Base-by-base conservation (phyloP, 2,797 vertebrate genomes). In the Dromococcyx pavoninus region DNA sequence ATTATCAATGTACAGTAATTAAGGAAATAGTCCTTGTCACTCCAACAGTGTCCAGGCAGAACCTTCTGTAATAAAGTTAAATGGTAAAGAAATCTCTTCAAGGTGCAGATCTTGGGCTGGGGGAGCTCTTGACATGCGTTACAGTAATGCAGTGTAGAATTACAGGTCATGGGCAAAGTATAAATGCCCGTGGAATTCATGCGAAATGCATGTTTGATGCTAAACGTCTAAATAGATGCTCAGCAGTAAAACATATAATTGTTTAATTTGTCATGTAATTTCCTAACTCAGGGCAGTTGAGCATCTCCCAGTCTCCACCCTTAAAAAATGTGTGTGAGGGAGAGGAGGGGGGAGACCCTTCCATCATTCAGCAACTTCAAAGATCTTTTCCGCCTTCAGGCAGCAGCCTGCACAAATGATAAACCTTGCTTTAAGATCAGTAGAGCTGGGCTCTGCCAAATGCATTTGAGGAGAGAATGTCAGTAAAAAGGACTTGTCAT, bases 11-110 rank as follows among this genome's bases (percentile, higher is more conserved):
- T 96, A 95, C 85, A 97, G 97, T 97, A 97, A 98, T 98, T 97
- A 97, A 98, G 96, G 96, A 98, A 98, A 97, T 95, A 97, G 98
- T 97, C 93, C 95, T 97, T 97, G 97, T 97, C 95, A 94, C 95
- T 97, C 95, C 92, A 96, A 88, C 88, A 94, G 82, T 94, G 91
- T 93, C 96, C 96, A 97, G 95, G 93, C 96, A 96, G 89, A 93
- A 95, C 92, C 97, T 93, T 77, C 92, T 96, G 70, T 97, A 97
- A 97, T 98, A 96, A 97, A 97, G 95, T 97, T 97, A 97, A 97
- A 97, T 69, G 94, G 96, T 96, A 96, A 97, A 97, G 95, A 96
- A 97, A 95, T 95, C 92, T 97, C 95, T 91, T 93, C 95, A 87
- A 96, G 96, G 89, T 84, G 89, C 81, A 91, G 74, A 64, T 77